A percentile compares a stretch with the other conserved stretches of the same genome.
These are phyloP conservation scores for Lepidostoma basale DNA, from an alignment of 1,140 invertebrate genomes.

Conservation along the genomic window DNA sequence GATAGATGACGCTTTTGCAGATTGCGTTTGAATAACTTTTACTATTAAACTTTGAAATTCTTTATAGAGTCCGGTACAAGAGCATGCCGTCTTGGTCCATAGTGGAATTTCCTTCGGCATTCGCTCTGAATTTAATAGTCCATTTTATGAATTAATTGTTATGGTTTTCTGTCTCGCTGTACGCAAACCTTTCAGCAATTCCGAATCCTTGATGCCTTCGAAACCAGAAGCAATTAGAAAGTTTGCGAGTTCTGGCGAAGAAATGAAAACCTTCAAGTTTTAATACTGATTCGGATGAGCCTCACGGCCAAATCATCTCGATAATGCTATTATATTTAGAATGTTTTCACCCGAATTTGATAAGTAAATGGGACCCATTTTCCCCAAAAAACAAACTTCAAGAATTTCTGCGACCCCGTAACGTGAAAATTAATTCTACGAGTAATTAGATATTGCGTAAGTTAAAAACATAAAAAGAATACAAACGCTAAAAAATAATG, in stretches of 20 bases:
- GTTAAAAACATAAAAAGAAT: too few species aligned
- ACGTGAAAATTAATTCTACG: too few species aligned
- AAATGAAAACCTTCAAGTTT: conserved; percentile 7
- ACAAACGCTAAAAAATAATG: too few species aligned
- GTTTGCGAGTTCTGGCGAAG: background rate
- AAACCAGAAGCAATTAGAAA: conserved; percentile 4
- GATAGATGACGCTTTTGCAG: conserved; percentile 8
- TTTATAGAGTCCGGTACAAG: conserved; percentile 16
- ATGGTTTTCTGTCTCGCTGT: conserved; percentile 10
- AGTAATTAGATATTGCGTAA: too few species aligned
- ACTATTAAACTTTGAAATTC: conserved; percentile 33
- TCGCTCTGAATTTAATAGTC: conserved; percentile 34
- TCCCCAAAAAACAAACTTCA: too few species aligned
- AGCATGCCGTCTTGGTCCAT: conserved; percentile 2
- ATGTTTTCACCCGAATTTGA: too few species aligned
- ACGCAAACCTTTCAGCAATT: background rate
- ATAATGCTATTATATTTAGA: too few species aligned
- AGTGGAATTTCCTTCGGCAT: conserved; percentile 28
- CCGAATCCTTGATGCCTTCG: conserved; percentile 1
- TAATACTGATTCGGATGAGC: background rate
- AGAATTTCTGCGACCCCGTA: too few species aligned
- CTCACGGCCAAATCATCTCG: background rate
- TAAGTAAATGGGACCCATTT: too few species aligned
- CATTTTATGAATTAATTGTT: conserved; percentile 39
- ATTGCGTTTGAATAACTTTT: conserved; percentile 29